Base-by-base conservation (phyloP, 1,140 invertebrate genomes). In the Pseudomyrmex sp. region DNA sequence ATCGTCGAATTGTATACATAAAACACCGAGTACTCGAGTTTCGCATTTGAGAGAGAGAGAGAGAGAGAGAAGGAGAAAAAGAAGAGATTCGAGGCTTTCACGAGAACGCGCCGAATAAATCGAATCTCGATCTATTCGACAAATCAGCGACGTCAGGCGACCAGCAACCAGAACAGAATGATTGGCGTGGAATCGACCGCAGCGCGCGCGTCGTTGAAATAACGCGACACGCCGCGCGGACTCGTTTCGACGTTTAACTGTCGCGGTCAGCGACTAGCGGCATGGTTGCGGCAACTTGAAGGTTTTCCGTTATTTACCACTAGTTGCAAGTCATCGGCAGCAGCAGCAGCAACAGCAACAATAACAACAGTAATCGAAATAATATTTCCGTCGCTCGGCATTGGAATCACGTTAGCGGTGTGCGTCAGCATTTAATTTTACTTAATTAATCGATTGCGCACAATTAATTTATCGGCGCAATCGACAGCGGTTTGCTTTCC, bases 391-490 rank as follows among this genome's bases (percentile, higher is more conserved):
- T 26, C 65, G 66, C 54, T 48, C 76, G 54, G 54, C 54, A 80
- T 80, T 72, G 65, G 54, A 44, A 70, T 80, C 66, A 80, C 66
- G 66, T 72, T 70, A 56, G 23, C 54, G 20, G 15, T 35, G 20
- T 50, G 44, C 54, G 66, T 72, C 54, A 66, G 76, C 66, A 58
- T 80, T 80, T 26, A 26, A 26, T 26, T 26, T 26, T 26, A 26
- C 4, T 86, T 86, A 85, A 86, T 86, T 86, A 86, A 86, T 86
- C 84, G 76, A 69, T 73, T 70, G 68, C 50, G 26, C 84, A 68
- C 85, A 86, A 86, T 86, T 86, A 86, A 86, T 86, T 86, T 70
- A 59, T 82, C 52, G 50, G 68, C 77, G 56, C 63, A 86, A 86
- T 86, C 85, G 84, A 86, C 85, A 61, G 69, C 48, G 62, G 59